Evolutionary conservation across 2,113 vertebrate species (phyloP).

Genomic region (Silurus asotus): DNA sequence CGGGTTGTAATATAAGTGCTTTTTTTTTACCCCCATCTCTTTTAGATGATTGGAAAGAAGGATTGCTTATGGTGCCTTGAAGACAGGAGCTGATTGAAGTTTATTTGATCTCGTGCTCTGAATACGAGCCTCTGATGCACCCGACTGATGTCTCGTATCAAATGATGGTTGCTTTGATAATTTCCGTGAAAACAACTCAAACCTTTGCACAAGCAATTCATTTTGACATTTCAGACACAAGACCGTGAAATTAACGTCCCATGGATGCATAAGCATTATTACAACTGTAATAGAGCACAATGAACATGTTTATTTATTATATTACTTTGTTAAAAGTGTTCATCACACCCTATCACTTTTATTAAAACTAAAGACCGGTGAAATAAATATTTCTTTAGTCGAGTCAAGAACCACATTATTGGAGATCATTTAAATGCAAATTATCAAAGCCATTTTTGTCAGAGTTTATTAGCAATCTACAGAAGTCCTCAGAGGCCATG

Average conservation of each 20-base stretch:
- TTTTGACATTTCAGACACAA: constrained; percentile 41
- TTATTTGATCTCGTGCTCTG: constrained; percentile 41
- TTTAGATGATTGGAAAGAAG: constrained; percentile 25
- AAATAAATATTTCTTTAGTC: not conserved
- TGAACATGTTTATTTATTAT: not conserved
- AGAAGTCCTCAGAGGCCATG: no score
- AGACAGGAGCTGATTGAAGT: constrained; percentile 36
- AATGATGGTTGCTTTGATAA: constrained; percentile 34
- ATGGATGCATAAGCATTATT: not conserved
- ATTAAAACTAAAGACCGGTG: no score
- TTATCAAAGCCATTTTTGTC: not conserved
- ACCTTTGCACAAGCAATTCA: constrained; percentile 12
- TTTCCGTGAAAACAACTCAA: constrained; percentile 17
- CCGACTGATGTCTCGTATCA: constrained; percentile 10
- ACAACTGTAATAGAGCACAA: not conserved
- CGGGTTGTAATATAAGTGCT: constrained; percentile 4
- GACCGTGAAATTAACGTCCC: not conserved
- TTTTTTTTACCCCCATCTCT: not conserved
- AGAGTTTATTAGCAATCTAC: not conserved
- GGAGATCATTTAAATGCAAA: not conserved
- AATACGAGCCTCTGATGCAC: constrained; percentile 14
- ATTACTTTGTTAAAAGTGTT: no score
- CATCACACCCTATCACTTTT: no score
- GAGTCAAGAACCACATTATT: not conserved
- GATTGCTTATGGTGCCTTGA: constrained; percentile 31